Base-by-base conservation (phyloP, 2,113 vertebrate species). In the Recurvirostra avosetta region DNA sequence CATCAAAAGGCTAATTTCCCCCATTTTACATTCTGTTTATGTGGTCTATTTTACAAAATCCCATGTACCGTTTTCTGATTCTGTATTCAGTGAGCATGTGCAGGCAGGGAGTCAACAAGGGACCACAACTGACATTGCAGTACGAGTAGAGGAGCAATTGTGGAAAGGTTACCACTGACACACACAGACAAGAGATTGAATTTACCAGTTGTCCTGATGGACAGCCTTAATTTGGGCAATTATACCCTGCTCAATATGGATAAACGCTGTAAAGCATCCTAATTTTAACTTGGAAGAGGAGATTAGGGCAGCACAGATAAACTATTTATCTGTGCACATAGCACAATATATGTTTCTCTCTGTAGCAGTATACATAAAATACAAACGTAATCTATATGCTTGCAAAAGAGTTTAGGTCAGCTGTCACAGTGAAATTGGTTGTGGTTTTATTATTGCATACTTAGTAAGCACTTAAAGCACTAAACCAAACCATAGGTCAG, bases 81-180 rank as follows among this genome's bases (percentile, higher is more conserved):
- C 43, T 83, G 80, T 59, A 93, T 93, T 86, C 94, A 86, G 86
- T 34, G 86, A 96, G 94, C 77, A 94, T 75, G 74, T 92, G 86
- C 79, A 92, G 86, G 56, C 89, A 96, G 68, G 32, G 53, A 92
- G 94, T 73, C 95, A 92, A 63, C 97, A 49, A 95, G 94, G 96
- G 97, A 97, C 63, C 72, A 56, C 55, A 67, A 86, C 86, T 96
- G 96, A 97, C 95, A 97, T 88, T 96, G 95, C 92, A 86, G 75
- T 36, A 66, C 0, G 0, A 72, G 61, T 52, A 78, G 86, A 96
- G 53, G 84, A 95, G 88, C 94, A 96, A 73, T 76, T 79, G 88
- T 82, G 89, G 96, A 97, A 96, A 97, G 96, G 95, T 96, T 97
- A 95, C 94, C 84, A 73, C 68, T 91, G 94, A 95, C 95, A 96